Base-by-base conservation (phyloP, 1,140 invertebrate genomes). In the Hestina assimilis region DNA sequence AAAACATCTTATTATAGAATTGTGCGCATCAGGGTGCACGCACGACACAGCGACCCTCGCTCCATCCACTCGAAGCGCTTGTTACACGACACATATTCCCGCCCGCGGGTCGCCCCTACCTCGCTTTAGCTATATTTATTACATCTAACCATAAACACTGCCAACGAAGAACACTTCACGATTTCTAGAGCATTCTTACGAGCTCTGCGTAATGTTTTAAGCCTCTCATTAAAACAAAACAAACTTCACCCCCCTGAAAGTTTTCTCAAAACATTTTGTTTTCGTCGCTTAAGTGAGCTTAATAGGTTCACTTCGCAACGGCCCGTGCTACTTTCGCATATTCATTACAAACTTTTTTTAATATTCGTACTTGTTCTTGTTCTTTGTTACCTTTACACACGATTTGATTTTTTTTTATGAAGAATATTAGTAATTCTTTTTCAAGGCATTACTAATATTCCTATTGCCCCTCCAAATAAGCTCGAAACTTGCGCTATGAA, bases 61-160 rank as follows among this genome's bases (percentile, higher is more conserved):
- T 59, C 57, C 63, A 59, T 59, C 63, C 70, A 64, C 70, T 76
- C 64, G 42, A 70, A 67, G 57, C 62, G 65, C n/a, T 73, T 69
- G 59, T 54, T 64, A 66, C 52, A 66, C 72, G 67, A 72, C 72
- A 77, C 66, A 78, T 64, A 69, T 73, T 69, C 66, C 60, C 54
- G 59, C 54, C 51, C 47, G 23, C 26, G 47, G 60, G 54, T 70
- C 62, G 50, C 66, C 70, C 72, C 67, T 59, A 55, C 58, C 66
- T 66, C 59, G 50, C 64, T 59, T 54, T 60, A 59, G 63, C 43
- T 65, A 59, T 67, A 62, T 59, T 72, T 72, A 70, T 72, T 71
- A 67, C 66, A 55, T 67, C 59, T 66, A 56, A 69, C 38, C 63
- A 65, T 51, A 60, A 65, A 64, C 55, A 60, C 48, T 60, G 47